Percentiles rank a stretch among this genome's conserved stretches.
phyloP scores from a whole-genome alignment of 1,140 invertebrate species.

The Bombus consobrinus region DNA sequence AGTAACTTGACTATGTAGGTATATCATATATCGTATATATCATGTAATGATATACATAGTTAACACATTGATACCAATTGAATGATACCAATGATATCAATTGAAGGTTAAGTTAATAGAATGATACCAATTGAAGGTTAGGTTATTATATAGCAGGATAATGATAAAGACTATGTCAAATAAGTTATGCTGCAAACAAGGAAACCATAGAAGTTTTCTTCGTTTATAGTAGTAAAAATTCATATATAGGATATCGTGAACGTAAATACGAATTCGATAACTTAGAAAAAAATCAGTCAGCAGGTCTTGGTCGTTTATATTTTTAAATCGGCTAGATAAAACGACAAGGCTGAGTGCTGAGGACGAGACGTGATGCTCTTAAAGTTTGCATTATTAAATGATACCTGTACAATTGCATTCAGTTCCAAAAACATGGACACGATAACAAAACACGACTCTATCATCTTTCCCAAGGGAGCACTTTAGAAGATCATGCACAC shows the following conservation, averaged over 20 bases:
- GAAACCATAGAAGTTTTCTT: neutral
- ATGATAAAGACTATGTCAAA: neutral
- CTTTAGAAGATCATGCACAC: slow-evolving; percentile 20
- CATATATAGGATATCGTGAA: neutral
- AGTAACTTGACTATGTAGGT: neutral
- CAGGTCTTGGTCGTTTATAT: slow-evolving; percentile 68
- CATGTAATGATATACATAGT: too few relatives aligned
- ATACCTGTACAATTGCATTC: slow-evolving; percentile 37
- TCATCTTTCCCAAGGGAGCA: neutral
- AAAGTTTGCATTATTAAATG: slow-evolving; percentile 77
- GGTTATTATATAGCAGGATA: too few relatives aligned
- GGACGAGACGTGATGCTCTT: slow-evolving; percentile 71
- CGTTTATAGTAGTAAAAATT: neutral
- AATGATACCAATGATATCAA: neutral
- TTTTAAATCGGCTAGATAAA: slow-evolving; percentile 74
- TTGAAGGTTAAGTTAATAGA: neutral
- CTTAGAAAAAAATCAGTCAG: neutral
- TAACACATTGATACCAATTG: too few relatives aligned
- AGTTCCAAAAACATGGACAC: slow-evolving; percentile 7
- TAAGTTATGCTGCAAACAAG: neutral
- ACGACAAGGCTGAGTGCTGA: slow-evolving; percentile 60
- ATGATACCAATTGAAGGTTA: neutral
- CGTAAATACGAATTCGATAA: neutral
- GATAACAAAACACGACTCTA: slow-evolving; percentile 8
- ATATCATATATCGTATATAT: too few relatives aligned